Conservation (phyloP, 2,888 invertebrate genomes). For the Eurytoma californica region DNA sequence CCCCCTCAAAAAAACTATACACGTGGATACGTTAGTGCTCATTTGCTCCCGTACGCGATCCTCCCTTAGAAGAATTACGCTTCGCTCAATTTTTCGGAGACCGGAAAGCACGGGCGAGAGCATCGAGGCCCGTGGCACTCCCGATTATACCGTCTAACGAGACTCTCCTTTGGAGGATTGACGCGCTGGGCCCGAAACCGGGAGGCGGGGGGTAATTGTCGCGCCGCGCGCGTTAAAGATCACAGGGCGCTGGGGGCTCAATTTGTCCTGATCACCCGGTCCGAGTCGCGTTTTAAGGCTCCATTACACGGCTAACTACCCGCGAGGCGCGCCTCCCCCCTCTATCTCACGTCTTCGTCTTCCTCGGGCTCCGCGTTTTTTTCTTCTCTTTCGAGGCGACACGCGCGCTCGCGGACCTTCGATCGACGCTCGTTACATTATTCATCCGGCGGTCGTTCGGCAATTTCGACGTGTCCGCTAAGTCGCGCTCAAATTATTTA, state of each 20-base stretch:
- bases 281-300: background rate
- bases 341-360: background rate
- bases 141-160: slow-evolving; percentile 54
- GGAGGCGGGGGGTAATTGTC: slow-evolving; percentile 61
- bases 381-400: background rate
- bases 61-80: too few relatives aligned
- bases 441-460: background rate
- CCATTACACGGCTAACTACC: too few relatives aligned
- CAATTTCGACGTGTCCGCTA: too few relatives aligned
- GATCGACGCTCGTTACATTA: background rate
- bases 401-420: background rate
- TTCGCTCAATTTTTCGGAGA: too few relatives aligned
- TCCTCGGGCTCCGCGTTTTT: background rate
- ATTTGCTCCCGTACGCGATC: too few relatives aligned
- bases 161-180: slow-evolving; percentile 59
- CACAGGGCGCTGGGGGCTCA: slow-evolving; percentile 64
- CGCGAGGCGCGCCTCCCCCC: background rate
- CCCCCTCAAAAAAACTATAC: too few relatives aligned
- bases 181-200: slow-evolving; percentile 9
- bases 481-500: background rate
- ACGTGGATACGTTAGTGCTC: too few relatives aligned
- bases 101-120: background rate
- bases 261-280: slow-evolving; percentile 64
- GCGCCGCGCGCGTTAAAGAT: slow-evolving; percentile 62
- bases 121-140: slow-evolving; percentile 18